Percentiles rank a stretch among this genome's conserved stretches.
These are phyloP conservation scores for Amniataba percoides DNA, from an alignment of 2,797 vertebrate species.

Conservation along the genomic window DNA sequence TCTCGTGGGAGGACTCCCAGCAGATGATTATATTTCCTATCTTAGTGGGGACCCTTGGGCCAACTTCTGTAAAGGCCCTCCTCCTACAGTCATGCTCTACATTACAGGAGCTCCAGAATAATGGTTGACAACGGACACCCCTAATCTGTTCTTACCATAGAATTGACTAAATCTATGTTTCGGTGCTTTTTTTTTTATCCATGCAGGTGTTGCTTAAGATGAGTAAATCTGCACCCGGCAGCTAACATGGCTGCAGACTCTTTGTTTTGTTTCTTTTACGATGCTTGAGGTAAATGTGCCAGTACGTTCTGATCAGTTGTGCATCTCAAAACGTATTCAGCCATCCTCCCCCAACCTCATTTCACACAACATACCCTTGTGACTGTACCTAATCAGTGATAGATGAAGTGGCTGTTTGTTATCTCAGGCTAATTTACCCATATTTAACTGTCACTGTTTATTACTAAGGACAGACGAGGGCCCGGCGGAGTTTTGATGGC, in stretches of 20 bases:
- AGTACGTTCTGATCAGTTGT: not conserved
- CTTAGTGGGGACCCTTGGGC: conserved; percentile 13
- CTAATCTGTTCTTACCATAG: no score
- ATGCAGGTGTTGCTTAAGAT: not conserved
- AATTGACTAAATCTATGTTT: not conserved
- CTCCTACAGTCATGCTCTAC: not conserved
- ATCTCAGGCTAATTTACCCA: not conserved
- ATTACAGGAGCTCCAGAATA: not conserved
- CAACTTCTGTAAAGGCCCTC: not conserved
- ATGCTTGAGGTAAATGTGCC: not conserved
- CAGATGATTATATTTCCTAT: conserved; percentile 32
- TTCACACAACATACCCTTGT: not conserved
- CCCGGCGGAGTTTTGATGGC: conserved; percentile 1
- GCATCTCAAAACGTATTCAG: not conserved
- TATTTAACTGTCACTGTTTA: conserved; percentile 2
- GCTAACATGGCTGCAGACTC: not conserved
- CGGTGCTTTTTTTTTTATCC: not conserved
- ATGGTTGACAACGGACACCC: no score
- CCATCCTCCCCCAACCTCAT: not conserved
- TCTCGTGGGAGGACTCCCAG: conserved; percentile 29
- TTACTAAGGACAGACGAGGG: not conserved
- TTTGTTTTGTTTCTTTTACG: not conserved
- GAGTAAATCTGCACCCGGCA: not conserved
- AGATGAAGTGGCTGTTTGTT: not conserved
- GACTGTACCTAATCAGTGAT: not conserved